Conservation (phyloP, 2,888 invertebrate species). For the Lepidochrysops patricia region DNA sequence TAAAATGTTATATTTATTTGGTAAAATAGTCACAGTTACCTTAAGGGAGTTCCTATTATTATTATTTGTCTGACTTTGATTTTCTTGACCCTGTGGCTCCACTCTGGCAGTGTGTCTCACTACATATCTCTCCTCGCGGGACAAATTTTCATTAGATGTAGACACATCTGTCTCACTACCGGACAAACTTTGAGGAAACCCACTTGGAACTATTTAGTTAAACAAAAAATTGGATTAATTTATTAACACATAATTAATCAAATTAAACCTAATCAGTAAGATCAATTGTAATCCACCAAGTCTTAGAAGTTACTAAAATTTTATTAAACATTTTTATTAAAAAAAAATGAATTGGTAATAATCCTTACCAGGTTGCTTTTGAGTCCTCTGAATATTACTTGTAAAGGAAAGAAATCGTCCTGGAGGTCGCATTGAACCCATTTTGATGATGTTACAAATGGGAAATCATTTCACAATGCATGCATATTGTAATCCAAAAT, state of each 20-base stretch:
- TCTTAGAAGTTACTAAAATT: too few relatives aligned
- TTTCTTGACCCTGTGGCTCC: constrained; percentile 94
- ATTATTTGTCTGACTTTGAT: constrained; percentile 59
- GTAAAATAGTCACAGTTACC: too few relatives aligned
- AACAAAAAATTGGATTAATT: too few relatives aligned
- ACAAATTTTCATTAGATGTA: constrained; percentile 91
- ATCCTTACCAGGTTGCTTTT: constrained; percentile 44
- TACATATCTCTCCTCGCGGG: constrained; percentile 88
- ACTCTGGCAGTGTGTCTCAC: constrained; percentile 87
- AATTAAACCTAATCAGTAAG: not conserved
- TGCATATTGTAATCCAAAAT: constrained; percentile 14
- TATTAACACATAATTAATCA: too few relatives aligned
- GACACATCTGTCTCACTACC: constrained; percentile 93
- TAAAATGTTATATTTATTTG: not conserved
- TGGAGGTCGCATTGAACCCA: constrained; percentile 78
- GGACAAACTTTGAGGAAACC: constrained; percentile 83
- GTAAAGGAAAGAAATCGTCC: constrained; percentile 76
- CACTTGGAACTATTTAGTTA: constrained; percentile 61
- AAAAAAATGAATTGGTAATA: too few relatives aligned
- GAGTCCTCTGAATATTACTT: constrained; percentile 74
- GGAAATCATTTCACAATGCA: constrained; percentile 40
- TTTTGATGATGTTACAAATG: constrained; percentile 39
- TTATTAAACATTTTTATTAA: too few relatives aligned
- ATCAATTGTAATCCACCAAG: too few relatives aligned
- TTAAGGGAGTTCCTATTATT: constrained; percentile 77